Evolutionary conservation across 2,888 invertebrate genomes (phyloP), one percentile per base, ranked within the genome.

Genomic region (Cryptocephalus primarius): DNA sequence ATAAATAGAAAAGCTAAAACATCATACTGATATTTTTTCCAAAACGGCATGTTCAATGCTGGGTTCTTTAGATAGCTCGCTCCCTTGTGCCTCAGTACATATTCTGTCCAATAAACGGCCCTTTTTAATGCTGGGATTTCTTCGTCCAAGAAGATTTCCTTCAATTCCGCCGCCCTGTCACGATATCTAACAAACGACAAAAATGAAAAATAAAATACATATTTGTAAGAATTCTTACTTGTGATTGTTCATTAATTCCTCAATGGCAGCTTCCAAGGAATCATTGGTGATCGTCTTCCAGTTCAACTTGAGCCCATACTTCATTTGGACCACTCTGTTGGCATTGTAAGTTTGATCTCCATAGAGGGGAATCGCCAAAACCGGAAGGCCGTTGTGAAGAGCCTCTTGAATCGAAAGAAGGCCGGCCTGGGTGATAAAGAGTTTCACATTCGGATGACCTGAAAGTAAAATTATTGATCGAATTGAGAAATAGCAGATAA

Each of bases 361-460:
- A 42, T 56, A 52, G 39, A 58, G 56, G 8, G 59, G 54, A 22
- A 59, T 57, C 3, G 53, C 56, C 4, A 59, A 44, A 40, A 55
- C 42, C 11, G 59, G 59, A 22, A 58, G 48, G 4, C 44, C 40
- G 14, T 48, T 50, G 34, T 49, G 46, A 4, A 58, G 34, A 4
- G 56, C 47, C 43, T 59, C 59, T 45, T 56, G 53, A 39, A 58
- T 49, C 9, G 59, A 59, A 46, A 58, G 59, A 1, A 58, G 40
- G 10, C 59, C 59, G n/a, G 57, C 59, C 49, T 59, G 59, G 1
- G 57, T 58, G 13, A 59, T 56, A 44, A 74, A 74, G 1, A 72
- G 44, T 49, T 72, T 74, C 0, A 74, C 49, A 43, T 74, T 74
- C n/a, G 67, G 66, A 54, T 74, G 73, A 31, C 48, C 61, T 60